These are phyloP conservation scores for Geotrypetes seraphini DNA, from an alignment of 2,797 vertebrate species.

Conservation along the genomic window DNA sequence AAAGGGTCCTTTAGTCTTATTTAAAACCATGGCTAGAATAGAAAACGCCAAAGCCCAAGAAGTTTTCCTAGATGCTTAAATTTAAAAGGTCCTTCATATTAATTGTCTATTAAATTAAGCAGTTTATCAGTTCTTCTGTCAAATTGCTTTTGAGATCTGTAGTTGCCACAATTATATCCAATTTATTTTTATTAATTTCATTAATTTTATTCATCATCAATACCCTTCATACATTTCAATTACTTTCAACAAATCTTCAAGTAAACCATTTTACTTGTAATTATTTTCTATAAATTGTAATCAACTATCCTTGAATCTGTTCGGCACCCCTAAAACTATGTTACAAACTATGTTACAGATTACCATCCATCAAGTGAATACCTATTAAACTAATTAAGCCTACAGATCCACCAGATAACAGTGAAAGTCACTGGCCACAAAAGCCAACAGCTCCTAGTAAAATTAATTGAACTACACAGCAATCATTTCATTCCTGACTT, in stretches of 20 bases:
- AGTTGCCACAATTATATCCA: conserved; percentile 12
- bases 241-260: conserved; percentile 28
- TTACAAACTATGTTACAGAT: too few relatives aligned
- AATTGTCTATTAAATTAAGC: conserved; percentile 12
- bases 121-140: conserved; percentile 14
- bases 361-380: too few relatives aligned
- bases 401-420: background rate
- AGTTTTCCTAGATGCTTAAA: background rate
- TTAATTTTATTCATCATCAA: conserved; percentile 18
- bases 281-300: conserved; percentile 23
- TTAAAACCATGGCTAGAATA: too few relatives aligned
- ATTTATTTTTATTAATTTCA: conserved; percentile 29
- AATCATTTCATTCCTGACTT: too few relatives aligned
- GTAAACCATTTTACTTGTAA: conserved; percentile 25
- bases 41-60: too few relatives aligned
- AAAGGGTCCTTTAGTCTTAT: too few relatives aligned
- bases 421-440: background rate
- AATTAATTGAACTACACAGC: too few relatives aligned
- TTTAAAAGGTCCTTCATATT: conserved; percentile 12
- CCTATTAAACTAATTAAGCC: too few relatives aligned
- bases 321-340: conserved; percentile 4
- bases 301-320: conserved; percentile 8
- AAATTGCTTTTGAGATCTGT: conserved; percentile 13
- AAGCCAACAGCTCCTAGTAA: too few relatives aligned
- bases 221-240: conserved; percentile 34